Conservation (phyloP, 2,888 invertebrate genomes). For the Zaprionus bogoriensis region DNA sequence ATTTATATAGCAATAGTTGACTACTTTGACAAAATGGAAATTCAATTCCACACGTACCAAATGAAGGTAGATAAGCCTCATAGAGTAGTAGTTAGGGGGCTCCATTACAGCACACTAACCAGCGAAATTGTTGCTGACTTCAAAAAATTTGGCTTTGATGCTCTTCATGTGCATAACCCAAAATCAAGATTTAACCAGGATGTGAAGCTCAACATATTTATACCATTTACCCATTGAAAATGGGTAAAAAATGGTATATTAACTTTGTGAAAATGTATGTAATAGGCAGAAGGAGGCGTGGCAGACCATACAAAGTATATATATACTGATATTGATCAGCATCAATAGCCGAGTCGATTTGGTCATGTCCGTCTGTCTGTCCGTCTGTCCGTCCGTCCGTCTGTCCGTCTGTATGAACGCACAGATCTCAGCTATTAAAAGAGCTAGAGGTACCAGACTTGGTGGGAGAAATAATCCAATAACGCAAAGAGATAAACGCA, state of each 20-base stretch:
- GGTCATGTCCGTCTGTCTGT: too few species aligned
- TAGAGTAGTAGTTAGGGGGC: background rate
- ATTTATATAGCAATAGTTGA: background rate
- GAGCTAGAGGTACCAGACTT: too few species aligned
- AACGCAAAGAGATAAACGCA: too few species aligned
- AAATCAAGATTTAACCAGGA: background rate
- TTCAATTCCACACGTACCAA: background rate
- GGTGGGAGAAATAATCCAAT: too few species aligned
- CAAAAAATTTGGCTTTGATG: slow-evolving; percentile 1
- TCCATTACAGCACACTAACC: slow-evolving; percentile 11
- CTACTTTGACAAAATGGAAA: background rate
- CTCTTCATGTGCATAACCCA: slow-evolving; percentile 3
- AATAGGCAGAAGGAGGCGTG: too few species aligned
- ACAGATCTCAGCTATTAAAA: too few species aligned
- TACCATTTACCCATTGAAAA: background rate
- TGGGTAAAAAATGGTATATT: too few species aligned
- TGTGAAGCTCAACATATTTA: background rate
- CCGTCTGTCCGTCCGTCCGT: too few species aligned
- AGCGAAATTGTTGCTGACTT: slow-evolving; percentile 1
- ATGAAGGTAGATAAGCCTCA: background rate
- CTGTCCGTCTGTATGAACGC: too few species aligned
- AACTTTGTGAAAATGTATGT: background rate
- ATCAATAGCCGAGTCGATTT: too few species aligned
- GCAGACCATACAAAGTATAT: too few species aligned
- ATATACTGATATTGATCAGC: too few species aligned